Base-by-base conservation (phyloP, 1,140 invertebrate species). In the Thaumetopoea pityocampa region DNA sequence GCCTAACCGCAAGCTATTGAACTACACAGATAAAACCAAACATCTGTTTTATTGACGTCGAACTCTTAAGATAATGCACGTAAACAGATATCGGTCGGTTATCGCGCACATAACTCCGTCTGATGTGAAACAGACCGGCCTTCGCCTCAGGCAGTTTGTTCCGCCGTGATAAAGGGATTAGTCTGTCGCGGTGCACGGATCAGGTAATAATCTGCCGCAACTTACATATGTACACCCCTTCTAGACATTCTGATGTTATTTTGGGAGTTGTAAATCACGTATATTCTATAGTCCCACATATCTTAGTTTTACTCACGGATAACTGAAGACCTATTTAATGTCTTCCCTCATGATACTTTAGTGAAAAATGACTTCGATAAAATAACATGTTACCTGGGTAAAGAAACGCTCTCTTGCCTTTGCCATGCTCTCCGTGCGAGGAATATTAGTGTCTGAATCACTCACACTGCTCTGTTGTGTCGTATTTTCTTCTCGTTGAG, bases 331-430 rank as follows among this genome's bases (percentile, higher is more conserved):
- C n/a, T n/a, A n/a, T n/a, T n/a, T n/a, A n/a, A n/a, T n/a, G n/a
- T n/a, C n/a, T n/a, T n/a, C n/a, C n/a, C n/a, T n/a, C n/a, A n/a
- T n/a, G n/a, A n/a, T n/a, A n/a, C n/a, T n/a, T n/a, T n/a, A n/a
- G n/a, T n/a, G n/a, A n/a, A n/a, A n/a, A 20, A 15, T 18, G 29
- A 27, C 27, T 3, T 12, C 16, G 37, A 24, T 24, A 15, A 11
- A 24, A n/a, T n/a, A n/a, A n/a, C n/a, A n/a, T n/a, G n/a, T 35
- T 70, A 84, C 80, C 80, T 84, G 74, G 44, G 59, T 62, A 53
- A 84, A 84, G 54, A 84, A 84, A 38, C 77, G 64, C 52, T 81
- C 80, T 36, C 80, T 62, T 10, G 80, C 80, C 14, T 58, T 62
- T 8, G 80, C 67, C 50, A 71, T 78, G 43, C 64, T 76, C 38